Percentiles rank a stretch among this genome's conserved stretches.
Evolutionary conservation across 2,888 invertebrate species (phyloP).

Genomic region (Cosmorhoe ocellata): DNA sequence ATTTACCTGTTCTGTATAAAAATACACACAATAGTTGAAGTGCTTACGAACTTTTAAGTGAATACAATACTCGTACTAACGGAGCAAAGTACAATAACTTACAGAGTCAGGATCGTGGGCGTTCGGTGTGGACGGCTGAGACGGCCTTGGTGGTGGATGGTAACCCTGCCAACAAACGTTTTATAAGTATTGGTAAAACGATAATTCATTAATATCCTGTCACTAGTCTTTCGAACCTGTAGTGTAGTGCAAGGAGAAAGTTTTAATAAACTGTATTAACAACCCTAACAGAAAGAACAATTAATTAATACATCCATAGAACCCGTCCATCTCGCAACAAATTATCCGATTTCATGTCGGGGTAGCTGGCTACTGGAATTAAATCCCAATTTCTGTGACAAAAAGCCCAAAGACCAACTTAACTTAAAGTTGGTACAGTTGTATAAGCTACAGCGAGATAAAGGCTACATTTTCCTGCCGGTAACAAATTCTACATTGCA

Average conservation of each 20-base stretch:
- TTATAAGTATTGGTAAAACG: neutral
- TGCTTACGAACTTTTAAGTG: conserved; percentile 2
- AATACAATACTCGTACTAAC: neutral
- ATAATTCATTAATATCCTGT: neutral
- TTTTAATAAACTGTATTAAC: no score
- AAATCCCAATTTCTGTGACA: conserved; percentile 56
- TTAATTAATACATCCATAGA: no score
- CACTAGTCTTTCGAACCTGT: no score
- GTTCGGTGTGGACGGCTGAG: conserved; percentile 89
- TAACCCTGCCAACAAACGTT: conserved; percentile 79
- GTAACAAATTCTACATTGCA: conserved; percentile 31
- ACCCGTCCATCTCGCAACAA: conserved; percentile 1
- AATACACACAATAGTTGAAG: neutral
- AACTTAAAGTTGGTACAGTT: conserved; percentile 56
- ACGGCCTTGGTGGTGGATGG: conserved; percentile 87
- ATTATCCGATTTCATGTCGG: conserved; percentile 38
- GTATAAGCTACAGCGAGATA: conserved; percentile 38
- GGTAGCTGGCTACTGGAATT: conserved; percentile 39
- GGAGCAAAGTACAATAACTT: conserved; percentile 60
- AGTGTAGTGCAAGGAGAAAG: no score
- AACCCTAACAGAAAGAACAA: no score
- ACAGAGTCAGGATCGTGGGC: conserved; percentile 90
- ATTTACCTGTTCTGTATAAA: no score
- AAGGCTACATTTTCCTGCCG: conserved; percentile 41
- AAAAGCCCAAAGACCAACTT: conserved; percentile 60